Conservation (phyloP, 2,113 vertebrate species). For the Petroica traversi region DNA sequence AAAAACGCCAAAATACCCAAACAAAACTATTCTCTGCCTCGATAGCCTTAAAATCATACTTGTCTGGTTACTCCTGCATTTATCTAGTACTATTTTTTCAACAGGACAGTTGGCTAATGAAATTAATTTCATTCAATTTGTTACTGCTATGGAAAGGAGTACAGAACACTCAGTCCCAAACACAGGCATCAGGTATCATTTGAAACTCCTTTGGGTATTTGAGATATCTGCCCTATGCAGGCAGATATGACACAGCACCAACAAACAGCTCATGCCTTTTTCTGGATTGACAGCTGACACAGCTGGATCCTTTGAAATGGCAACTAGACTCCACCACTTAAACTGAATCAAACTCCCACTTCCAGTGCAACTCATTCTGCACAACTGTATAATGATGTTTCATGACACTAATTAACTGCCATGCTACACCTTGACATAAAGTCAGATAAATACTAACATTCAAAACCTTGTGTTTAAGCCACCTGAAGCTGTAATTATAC, state of each 20-base stretch:
- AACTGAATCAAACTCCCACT: not conserved
- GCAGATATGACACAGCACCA: conserved; percentile 13
- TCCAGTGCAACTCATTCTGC: not conserved
- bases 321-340: not conserved
- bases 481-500: not conserved
- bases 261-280: conserved; percentile 31
- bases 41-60: not conserved
- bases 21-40: not conserved
- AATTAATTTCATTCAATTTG: not conserved
- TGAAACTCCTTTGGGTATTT: conserved; percentile 1
- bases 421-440: not conserved
- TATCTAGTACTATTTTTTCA: not conserved
- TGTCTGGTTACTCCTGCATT: not conserved
- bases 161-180: conserved; percentile 19
- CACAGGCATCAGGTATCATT: not conserved
- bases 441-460: not conserved
- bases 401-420: not conserved
- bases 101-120: not conserved
- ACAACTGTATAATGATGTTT: not conserved
- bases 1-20: not conserved
- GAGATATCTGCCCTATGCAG: not conserved
- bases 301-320: not conserved
- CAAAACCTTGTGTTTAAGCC: not conserved
- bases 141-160: not conserved
- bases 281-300: not conserved